Conservation (phyloP, 1,140 invertebrate genomes). For the Tetraneura akinire region DNA sequence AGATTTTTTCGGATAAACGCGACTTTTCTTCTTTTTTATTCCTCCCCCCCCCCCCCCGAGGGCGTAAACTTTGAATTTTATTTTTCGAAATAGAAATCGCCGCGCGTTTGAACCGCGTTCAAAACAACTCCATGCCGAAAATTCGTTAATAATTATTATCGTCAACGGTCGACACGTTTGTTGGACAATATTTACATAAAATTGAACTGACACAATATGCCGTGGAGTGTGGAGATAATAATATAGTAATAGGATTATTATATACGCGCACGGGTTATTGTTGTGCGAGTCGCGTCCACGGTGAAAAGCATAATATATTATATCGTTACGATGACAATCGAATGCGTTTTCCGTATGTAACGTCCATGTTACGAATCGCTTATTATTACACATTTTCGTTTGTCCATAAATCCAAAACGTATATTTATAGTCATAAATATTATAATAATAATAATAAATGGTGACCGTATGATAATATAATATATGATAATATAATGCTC, state of each 20-base stretch:
- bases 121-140: background rate
- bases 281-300: background rate
- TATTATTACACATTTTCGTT: background rate
- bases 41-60: no score
- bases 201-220: background rate
- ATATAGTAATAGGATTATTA: background rate
- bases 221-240: background rate
- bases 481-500: no score
- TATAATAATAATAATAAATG: no score
- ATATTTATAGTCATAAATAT: background rate
- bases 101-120: background rate
- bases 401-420: background rate
- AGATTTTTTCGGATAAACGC: background rate
- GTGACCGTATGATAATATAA: background rate
- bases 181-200: conserved; percentile 3
- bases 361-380: background rate
- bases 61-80: no score
- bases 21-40: no score
- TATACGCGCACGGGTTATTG: no score
- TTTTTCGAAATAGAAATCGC: no score
- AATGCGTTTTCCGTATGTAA: background rate
- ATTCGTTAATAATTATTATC: background rate
- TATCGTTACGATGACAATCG: background rate
- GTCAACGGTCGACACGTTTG: background rate
- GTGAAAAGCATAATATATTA: background rate